These are phyloP conservation scores for Babylonia areolata DNA, from an alignment of 1,140 invertebrate genomes.

Conservation along the genomic window DNA sequence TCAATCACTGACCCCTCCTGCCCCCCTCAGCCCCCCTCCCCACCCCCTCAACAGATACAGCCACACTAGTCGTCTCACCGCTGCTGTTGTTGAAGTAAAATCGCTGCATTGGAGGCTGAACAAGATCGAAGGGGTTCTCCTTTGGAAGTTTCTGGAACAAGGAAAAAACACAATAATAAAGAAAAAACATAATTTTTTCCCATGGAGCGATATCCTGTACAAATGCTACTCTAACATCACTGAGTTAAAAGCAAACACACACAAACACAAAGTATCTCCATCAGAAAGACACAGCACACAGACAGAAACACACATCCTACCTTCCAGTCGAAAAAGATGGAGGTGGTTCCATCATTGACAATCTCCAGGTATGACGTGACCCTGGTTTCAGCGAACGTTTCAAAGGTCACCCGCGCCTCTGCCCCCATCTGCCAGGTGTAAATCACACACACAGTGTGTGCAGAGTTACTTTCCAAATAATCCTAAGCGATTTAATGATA, in stretches of 20 bases:
- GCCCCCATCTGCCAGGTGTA: conserved; percentile 59
- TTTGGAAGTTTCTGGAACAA: conserved; percentile 71
- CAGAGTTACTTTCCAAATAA: too few species aligned
- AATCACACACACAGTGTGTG: too few species aligned
- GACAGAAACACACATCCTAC: conserved; percentile 45
- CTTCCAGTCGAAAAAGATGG: conserved; percentile 75
- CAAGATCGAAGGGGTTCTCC: conserved; percentile 74
- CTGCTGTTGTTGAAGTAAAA: conserved; percentile 76
- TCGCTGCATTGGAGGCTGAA: conserved; percentile 66
- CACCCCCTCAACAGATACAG: too few species aligned
- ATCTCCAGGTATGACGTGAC: conserved; percentile 73
- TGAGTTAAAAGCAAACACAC: too few species aligned
- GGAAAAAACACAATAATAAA: conserved; percentile 20
- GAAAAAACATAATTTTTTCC: too few species aligned
- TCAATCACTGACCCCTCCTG: too few species aligned
- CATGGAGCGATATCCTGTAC: too few species aligned
- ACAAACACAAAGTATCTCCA: background rate
- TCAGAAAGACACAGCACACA: too few species aligned
- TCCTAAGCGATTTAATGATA: too few species aligned
- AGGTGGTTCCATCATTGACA: conserved; percentile 73
- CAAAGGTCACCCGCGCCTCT: conserved; percentile 74
- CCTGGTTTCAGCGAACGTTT: conserved; percentile 63
- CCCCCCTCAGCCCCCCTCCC: too few species aligned
- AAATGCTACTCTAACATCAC: too few species aligned
- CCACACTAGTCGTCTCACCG: conserved; percentile 65